Conservation (phyloP, 2,113 vertebrate genomes). For the Herpailurus yagouaroundi region DNA sequence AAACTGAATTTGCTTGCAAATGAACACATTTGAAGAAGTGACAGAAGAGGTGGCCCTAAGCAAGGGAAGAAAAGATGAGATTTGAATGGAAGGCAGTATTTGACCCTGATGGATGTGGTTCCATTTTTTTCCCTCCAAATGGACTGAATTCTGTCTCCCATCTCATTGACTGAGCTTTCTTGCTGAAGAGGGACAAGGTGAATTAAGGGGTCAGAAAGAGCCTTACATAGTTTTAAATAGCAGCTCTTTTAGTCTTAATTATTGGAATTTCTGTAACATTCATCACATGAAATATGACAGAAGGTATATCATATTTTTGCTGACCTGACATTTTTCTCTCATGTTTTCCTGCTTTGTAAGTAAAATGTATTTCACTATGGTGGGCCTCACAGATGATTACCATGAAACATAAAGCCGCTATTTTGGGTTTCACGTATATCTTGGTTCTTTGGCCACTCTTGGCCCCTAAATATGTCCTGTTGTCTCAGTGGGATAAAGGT, state of each 20-base stretch:
- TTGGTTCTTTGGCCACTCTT: background rate
- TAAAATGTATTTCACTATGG: background rate
- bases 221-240: background rate
- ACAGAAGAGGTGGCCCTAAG: background rate
- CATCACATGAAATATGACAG: background rate
- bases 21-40: background rate
- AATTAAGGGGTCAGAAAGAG: background rate
- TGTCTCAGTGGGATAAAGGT: background rate
- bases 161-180: background rate
- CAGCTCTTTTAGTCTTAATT: background rate
- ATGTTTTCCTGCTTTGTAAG: background rate
- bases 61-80: background rate
- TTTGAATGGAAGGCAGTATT: conserved; percentile 34
- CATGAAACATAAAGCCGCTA: background rate
- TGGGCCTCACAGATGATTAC: background rate
- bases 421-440: background rate
- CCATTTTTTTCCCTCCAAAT: background rate
- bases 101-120: rapidly evolving
- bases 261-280: background rate
- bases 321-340: background rate
- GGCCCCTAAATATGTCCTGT: rapidly evolving
- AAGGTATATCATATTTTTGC: background rate
- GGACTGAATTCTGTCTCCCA: background rate
- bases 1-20: background rate
- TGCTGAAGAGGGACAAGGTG: background rate